These are phyloP conservation scores for Myiotriccus ornatus DNA, from an alignment of 2,797 vertebrate species.

Conservation along the genomic window DNA sequence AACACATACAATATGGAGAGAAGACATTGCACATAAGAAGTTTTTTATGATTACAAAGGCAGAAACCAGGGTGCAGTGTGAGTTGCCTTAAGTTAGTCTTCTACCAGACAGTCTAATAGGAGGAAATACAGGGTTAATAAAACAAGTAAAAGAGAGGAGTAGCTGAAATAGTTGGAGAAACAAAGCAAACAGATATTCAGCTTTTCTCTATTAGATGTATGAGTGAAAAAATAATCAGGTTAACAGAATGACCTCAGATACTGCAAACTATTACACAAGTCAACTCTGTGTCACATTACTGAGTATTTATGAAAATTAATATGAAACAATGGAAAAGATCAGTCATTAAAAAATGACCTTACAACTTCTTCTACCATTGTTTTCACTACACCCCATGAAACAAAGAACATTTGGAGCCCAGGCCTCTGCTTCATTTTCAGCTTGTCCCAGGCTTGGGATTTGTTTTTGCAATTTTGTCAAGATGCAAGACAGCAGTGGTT, in stretches of 20 bases:
- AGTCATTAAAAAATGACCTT: constrained; percentile 15
- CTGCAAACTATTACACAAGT: constrained; percentile 4
- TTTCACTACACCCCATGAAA: not conserved
- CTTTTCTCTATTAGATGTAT: not conserved
- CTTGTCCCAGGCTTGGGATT: constrained; percentile 10
- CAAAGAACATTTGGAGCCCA: constrained; percentile 29
- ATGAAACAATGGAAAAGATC: constrained; percentile 20
- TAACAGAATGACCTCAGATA: not conserved
- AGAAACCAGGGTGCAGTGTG: not conserved
- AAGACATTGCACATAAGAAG: not conserved
- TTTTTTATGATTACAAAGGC: not conserved
- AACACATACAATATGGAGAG: not conserved
- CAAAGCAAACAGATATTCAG: not conserved
- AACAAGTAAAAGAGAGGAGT: not conserved
- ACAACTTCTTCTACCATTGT: constrained; percentile 18
- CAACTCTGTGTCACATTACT: constrained; percentile 15
- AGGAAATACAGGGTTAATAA: not conserved
- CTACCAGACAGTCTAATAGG: not conserved
- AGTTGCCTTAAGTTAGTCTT: not conserved
- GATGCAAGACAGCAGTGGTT: not conserved
- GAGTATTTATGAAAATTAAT: constrained; percentile 40
- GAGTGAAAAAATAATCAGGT: not conserved
- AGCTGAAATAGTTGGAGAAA: not conserved
- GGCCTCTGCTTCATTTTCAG: constrained; percentile 5
- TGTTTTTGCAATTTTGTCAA: not conserved